Base-by-base conservation (phyloP, 2,888 invertebrate genomes). In the Nudaria mundana region DNA sequence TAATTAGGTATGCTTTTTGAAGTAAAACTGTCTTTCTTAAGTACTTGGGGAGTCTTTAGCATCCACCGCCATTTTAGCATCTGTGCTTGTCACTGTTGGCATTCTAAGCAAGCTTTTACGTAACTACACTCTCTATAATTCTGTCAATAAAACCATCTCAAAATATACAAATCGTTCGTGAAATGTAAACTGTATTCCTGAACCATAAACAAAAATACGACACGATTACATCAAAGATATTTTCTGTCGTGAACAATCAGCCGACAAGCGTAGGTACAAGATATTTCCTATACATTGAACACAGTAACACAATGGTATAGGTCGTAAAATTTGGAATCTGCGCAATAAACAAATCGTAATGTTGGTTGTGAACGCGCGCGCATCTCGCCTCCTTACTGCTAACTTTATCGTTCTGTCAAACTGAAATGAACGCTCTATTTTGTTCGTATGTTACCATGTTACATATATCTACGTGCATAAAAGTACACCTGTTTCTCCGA, bases 311-410 rank as follows among this genome's bases (percentile, higher is more conserved):
- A 40, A 40, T 35, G 29, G 25, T 6, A 26, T 38, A 30, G 34
- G 26, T 49, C 52, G 41, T 63, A 53, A 61, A 63, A 29, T 36
- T 6, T 33, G 55, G 50, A 58, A 64, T 57, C 42, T 34, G 44
- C 26, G 37, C 56, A 32, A 48, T 59, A 61, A 63, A 64, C 59
- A 44, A 55, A 40, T 56, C 48, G 48, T 61, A 45, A 54, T 22
- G 26, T 40, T 29, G 31, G 22, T 28, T 40, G 14, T 18, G 29
- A 12, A 33, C 24, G 28, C 33, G 13, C 15, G 14, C 26, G 16
- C 16, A 14, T 14, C 10, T 10, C n/a, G 3, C 11, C 23, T 13
- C 11, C 28, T 39, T 34, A 39, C 8, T 13, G 33, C 28, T 24
- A 11, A 30, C 20, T n/a, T n/a, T n/a, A n/a, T 16, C 29, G 23